A percentile compares a stretch with the other conserved stretches of the same genome.
Evolutionary conservation across 1,140 invertebrate genomes (phyloP).

Genomic region (Papilio helenus): DNA sequence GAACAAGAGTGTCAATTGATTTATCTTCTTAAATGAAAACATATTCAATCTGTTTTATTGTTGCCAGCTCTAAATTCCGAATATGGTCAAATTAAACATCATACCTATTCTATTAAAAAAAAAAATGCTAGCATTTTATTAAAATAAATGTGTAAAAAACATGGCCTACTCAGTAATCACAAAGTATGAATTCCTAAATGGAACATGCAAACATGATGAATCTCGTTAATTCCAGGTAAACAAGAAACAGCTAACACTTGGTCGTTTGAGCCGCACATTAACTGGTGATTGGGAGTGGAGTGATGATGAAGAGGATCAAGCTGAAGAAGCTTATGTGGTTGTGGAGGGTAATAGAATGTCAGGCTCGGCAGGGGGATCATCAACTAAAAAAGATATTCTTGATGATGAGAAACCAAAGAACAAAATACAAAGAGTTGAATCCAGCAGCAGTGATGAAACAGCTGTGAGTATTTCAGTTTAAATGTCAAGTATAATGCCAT

Average conservation of each 20-base stretch:
- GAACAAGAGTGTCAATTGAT: too few species aligned
- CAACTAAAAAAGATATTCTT: background rate
- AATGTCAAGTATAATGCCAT: background rate
- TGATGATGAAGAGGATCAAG: constrained; percentile 73
- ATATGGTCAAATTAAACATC: too few species aligned
- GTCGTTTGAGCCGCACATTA: constrained; percentile 94
- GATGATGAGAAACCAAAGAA: constrained; percentile 80
- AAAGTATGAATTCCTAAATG: too few species aligned
- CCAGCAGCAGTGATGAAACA: constrained; percentile 82
- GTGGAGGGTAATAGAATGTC: constrained; percentile 51
- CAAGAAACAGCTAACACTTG: constrained; percentile 93
- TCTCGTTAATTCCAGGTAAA: constrained; percentile 84
- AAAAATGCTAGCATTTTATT: too few species aligned
- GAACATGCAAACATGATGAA: too few species aligned
- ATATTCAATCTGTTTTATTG: too few species aligned
- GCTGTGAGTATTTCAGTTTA: constrained; percentile 24
- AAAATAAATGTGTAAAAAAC: too few species aligned
- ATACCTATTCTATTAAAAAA: too few species aligned
- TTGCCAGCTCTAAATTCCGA: too few species aligned
- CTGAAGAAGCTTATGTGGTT: constrained; percentile 55
- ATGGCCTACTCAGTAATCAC: too few species aligned
- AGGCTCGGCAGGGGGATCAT: background rate
- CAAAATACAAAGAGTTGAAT: constrained; percentile 81
- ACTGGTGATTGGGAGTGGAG: constrained; percentile 98
- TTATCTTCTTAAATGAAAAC: too few species aligned